These are phyloP conservation scores for Rhagonycha lutea DNA, from an alignment of 2,888 invertebrate genomes.

Conservation along the genomic window DNA sequence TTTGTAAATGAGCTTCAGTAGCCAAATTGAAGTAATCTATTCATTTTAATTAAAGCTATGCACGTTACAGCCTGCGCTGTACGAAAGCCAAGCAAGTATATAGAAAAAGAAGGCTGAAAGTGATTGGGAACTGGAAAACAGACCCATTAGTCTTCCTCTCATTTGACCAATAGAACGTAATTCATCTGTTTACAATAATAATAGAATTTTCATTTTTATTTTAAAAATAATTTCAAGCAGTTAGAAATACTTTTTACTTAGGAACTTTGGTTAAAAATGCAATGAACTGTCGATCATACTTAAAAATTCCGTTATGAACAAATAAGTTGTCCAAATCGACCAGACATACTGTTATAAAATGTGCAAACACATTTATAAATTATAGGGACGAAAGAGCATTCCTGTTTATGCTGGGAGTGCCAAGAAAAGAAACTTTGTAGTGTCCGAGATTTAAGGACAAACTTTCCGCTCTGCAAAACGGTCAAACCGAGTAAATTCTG, in stretches of 20 bases:
- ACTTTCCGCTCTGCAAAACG: background rate
- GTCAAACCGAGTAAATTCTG: background rate
- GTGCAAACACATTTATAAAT: background rate
- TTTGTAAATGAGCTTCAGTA: constrained; percentile 14
- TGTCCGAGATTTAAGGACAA: background rate
- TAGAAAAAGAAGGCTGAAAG: background rate
- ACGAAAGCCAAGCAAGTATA: background rate
- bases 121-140: constrained; percentile 1
- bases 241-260: background rate
- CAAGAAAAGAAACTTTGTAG: background rate
- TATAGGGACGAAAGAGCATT: background rate
- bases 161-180: constrained; percentile 1
- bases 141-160: constrained; percentile 3
- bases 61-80: background rate
- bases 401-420: background rate
- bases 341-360: too few species aligned
- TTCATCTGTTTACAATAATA: constrained; percentile 2
- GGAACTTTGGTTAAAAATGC: background rate
- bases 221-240: background rate
- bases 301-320: too few species aligned
- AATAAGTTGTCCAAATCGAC: too few species aligned
- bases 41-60: constrained; percentile 13
- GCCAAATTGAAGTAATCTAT: constrained; percentile 13
- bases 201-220: background rate
- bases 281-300: too few species aligned